Evolutionary conservation across 1,140 invertebrate genomes (phyloP), one percentile per base, ranked within the genome.

Genomic region (Mizuhopecten yessoensis): DNA sequence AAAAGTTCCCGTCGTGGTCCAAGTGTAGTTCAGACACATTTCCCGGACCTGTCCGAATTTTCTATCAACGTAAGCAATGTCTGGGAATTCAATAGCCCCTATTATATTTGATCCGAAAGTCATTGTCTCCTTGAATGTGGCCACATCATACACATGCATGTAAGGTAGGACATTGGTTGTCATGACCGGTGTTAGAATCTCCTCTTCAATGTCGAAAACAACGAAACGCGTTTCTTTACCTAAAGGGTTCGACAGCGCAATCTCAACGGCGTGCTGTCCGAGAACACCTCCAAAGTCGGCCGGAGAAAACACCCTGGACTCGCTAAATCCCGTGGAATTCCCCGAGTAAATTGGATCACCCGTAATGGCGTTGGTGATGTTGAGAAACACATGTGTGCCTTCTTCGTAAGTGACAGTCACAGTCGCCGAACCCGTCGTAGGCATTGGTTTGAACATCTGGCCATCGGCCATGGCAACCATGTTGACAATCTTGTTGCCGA

Each of bases 321-420:
- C 36, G 33, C 33, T 90, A 10, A 33, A 87, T 10, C 20, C 34
- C 33, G 90, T 88, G 39, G 49, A 34, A 39, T 88, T 90, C 5
- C 11, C 34, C 3, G 34, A 49, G n/a, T 34, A 87, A 9, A 90
- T 34, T 7, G 86, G 17, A 1, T 11, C 42, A 34, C 86, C 86
- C 29, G 39, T 88, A 23, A 87, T 88, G 34, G 87, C 87, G 87
- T 57, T 88, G 42, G 49, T 49, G 17, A 90, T 87, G 42, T 90
- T 87, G 88, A 90, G 1, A 34, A 34, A 87, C 15, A 90, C 90
- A 33, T 90, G 45, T n/a, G 39, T 90, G 87, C 90, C 90, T n/a
- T 57, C 34, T 34, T 33, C 45, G 33, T 90, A 90, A 15, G 29
- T 57, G 0, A 90, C 42, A n/a, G 39, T 57, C 0, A 90, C 17